phyloP scores from a whole-genome alignment of 2,888 invertebrate genomes.

The Dasysyrphus albostriatus region DNA sequence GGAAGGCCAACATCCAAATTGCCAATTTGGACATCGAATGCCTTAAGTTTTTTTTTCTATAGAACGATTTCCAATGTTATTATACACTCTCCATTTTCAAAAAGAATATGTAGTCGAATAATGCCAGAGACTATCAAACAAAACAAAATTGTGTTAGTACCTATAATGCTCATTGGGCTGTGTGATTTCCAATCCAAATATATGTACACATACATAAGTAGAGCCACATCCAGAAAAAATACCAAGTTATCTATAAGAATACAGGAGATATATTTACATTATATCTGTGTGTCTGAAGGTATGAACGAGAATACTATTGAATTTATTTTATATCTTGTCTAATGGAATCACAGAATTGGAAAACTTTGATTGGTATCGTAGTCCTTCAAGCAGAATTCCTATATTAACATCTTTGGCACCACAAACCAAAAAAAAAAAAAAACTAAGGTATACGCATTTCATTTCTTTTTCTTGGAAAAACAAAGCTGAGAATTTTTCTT shows the following conservation, averaged over 20 bases:
- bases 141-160: neutral
- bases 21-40: neutral
- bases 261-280: no score
- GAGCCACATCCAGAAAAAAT: neutral
- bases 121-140: neutral
- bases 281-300: neutral
- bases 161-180: neutral
- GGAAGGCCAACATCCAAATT: neutral
- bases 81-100: neutral
- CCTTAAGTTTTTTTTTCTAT: neutral
- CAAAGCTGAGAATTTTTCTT: neutral
- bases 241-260: neutral
- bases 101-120: neutral
- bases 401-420: neutral
- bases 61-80: neutral
- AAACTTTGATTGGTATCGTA: conserved; percentile 7
- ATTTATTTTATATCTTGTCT: conserved; percentile 5
- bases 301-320: no score
- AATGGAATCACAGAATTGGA: conserved; percentile 19
- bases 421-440: neutral
- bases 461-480: neutral
- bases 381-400: conserved; percentile 1
- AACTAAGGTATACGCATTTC: neutral
- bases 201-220: neutral
- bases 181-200: neutral